Percentiles rank a stretch among this genome's conserved stretches.
phyloP scores from a whole-genome alignment of 1,140 invertebrate genomes.

The Camponotus pennsylvanicus region DNA sequence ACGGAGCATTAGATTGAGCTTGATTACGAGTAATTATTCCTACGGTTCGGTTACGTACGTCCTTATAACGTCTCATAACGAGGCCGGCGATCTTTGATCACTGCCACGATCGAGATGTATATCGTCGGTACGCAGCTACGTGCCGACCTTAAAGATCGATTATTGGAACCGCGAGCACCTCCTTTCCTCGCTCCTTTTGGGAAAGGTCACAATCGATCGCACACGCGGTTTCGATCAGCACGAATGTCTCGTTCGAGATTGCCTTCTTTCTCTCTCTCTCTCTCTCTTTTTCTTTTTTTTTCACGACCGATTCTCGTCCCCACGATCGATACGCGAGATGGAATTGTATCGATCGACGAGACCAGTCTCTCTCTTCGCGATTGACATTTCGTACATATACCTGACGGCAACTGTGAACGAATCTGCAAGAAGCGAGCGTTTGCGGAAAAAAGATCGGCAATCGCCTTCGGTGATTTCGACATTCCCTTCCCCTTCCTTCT shows the following conservation, averaged over 20 bases:
- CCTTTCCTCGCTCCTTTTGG: slow-evolving; percentile 52
- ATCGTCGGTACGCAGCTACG: slow-evolving; percentile 59
- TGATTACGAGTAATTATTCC: slow-evolving; percentile 85
- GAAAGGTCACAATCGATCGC: slow-evolving; percentile 45
- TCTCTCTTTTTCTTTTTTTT: background rate
- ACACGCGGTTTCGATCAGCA: slow-evolving; percentile 7
- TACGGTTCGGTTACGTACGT: slow-evolving; percentile 78
- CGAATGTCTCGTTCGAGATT: background rate
- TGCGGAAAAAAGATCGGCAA: slow-evolving; percentile 50
- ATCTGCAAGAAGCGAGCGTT: slow-evolving; percentile 44
- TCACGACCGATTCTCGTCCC: background rate
- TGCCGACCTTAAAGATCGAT: slow-evolving; percentile 67
- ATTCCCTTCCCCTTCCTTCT: slow-evolving; percentile 20
- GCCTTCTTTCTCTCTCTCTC: background rate
- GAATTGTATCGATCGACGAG: background rate
- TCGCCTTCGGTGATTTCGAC: slow-evolving; percentile 54
- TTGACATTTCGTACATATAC: slow-evolving; percentile 15
- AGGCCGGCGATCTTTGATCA: slow-evolving; percentile 75
- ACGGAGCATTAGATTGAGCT: slow-evolving; percentile 84
- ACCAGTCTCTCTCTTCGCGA: background rate
- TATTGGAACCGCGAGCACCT: slow-evolving; percentile 26
- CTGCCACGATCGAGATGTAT: slow-evolving; percentile 70
- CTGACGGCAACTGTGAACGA: background rate
- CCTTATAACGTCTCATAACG: slow-evolving; percentile 75
- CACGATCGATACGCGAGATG: slow-evolving; percentile 6